phyloP scores from a whole-genome alignment of 2,888 invertebrate species.

The Patella ulyssiponensis region DNA sequence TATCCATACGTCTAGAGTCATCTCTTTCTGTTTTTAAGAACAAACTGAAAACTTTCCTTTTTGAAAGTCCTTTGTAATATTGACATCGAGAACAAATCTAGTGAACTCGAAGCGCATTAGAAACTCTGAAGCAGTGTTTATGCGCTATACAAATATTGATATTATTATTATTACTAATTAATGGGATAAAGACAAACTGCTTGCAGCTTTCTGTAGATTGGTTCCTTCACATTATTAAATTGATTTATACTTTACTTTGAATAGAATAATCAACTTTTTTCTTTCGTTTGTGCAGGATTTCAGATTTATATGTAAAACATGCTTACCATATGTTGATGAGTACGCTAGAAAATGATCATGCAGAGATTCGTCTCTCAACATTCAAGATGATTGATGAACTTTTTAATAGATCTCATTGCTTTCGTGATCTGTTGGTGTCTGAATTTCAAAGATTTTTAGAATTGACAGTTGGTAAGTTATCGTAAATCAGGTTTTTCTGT shows the following conservation, averaged over 20 bases:
- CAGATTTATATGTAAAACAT: conserved; percentile 73
- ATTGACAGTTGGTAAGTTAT: conserved; percentile 71
- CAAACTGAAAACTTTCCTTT: no score
- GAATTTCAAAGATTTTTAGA: conserved; percentile 74
- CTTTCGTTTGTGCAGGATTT: conserved; percentile 59
- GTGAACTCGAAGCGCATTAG: no score
- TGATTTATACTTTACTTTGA: not conserved
- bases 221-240: not conserved
- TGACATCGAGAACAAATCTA: no score
- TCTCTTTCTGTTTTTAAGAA: no score
- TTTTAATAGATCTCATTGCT: conserved; percentile 75
- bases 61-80: no score
- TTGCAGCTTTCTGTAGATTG: no score
- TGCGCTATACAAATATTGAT: no score
- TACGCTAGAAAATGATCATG: conserved; percentile 74
- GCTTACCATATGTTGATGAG: conserved; percentile 72
- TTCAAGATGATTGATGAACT: conserved; percentile 75
- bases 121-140: no score
- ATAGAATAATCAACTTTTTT: conserved; percentile 6
- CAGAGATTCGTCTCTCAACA: conserved; percentile 75
- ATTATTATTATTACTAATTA: no score
- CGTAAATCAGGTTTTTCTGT: no score
- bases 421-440: conserved; percentile 72
- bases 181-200: not conserved
- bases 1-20: no score